Conservation (phyloP, 2,888 invertebrate genomes). For the Imbricaverruca yamaguchii region DNA sequence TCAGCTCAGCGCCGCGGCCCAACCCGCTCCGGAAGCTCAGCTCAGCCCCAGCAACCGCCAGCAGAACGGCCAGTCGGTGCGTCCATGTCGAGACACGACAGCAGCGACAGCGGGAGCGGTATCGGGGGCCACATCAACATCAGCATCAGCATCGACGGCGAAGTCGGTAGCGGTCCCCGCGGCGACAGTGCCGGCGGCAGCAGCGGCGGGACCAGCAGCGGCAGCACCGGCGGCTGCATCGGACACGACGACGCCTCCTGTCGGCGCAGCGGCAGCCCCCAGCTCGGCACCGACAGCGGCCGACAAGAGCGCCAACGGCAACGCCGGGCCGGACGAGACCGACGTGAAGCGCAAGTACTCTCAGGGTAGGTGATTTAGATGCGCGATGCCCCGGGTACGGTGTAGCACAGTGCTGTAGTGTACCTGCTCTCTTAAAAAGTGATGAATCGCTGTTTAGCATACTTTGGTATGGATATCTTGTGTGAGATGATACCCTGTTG, state of each 20-base stretch:
- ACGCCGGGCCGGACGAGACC: not conserved
- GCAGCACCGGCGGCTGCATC: not conserved
- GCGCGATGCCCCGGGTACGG: no score
- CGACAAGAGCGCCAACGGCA: not conserved
- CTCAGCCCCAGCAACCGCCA: no score
- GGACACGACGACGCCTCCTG: not conserved
- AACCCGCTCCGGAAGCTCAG: no score
- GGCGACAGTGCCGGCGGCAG: not conserved
- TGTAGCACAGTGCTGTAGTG: no score
- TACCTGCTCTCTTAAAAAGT: no score
- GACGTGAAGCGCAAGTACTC: slow-evolving; percentile 5
- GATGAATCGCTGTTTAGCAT: no score
- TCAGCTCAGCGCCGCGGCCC: no score
- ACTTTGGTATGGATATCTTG: no score
- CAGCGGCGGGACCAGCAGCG: not conserved
- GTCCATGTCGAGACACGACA: no score
- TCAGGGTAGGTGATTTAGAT: not conserved
- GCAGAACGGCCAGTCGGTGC: no score
- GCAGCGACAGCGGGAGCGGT: not conserved
- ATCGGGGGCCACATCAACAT: not conserved
- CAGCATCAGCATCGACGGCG: not conserved
- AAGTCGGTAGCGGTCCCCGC: not conserved
- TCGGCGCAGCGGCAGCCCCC: not conserved
- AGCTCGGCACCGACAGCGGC: no score
- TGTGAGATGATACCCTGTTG: no score